These are phyloP conservation scores for Coelinius sp. DNA, from an alignment of 2,888 invertebrate genomes.

Conservation along the genomic window DNA sequence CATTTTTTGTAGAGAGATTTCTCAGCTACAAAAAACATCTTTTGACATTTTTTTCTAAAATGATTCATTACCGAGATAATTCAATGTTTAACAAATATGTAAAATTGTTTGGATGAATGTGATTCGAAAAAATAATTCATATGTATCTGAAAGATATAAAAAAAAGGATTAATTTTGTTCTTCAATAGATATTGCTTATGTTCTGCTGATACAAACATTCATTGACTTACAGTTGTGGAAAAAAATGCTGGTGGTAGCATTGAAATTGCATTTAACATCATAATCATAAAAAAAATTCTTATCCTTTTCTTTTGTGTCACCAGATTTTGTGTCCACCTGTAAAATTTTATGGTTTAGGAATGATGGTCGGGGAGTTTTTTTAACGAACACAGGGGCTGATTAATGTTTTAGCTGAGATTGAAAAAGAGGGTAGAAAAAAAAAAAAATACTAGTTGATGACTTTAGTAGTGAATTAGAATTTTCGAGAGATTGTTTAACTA, in stretches of 20 bases:
- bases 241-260: constrained; percentile 28
- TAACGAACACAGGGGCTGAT: constrained; percentile 48
- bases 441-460: constrained; percentile 42
- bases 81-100: too few relatives aligned
- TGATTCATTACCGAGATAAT: too few relatives aligned
- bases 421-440: constrained; percentile 45
- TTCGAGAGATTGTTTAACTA: constrained; percentile 45
- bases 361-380: constrained; percentile 35
- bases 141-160: neutral
- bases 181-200: constrained; percentile 58
- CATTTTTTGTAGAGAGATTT: too few relatives aligned
- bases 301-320: constrained; percentile 30
- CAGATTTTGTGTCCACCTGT: constrained; percentile 36
- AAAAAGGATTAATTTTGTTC: neutral
- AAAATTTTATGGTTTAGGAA: constrained; percentile 44
- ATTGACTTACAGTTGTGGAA: constrained; percentile 29
- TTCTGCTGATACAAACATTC: constrained; percentile 52
- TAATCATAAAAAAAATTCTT: neutral
- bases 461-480: constrained; percentile 47
- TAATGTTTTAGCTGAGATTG: constrained; percentile 49
- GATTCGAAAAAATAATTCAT: neutral
- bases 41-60: too few relatives aligned
- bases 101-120: neutral
- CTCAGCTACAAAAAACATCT: too few relatives aligned
- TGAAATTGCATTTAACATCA: neutral